These are phyloP conservation scores for Cebuella pygmaea DNA, from an alignment of 2,797 vertebrate genomes.

Conservation along the genomic window DNA sequence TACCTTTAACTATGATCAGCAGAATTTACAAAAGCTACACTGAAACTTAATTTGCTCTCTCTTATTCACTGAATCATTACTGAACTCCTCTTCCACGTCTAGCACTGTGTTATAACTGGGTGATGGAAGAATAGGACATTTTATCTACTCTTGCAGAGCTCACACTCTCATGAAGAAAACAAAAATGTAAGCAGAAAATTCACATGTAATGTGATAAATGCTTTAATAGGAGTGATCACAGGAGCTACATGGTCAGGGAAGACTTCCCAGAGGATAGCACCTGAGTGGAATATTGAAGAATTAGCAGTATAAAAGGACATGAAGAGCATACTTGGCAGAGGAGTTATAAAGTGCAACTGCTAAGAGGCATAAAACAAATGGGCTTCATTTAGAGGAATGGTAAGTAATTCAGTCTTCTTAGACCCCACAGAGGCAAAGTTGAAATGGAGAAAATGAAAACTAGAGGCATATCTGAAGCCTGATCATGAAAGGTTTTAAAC, in stretches of 20 bases:
- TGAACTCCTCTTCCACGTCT: neutral
- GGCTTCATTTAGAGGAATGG: neutral
- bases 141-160: neutral
- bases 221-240: neutral
- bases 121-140: neutral
- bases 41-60: neutral
- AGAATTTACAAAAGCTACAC: neutral
- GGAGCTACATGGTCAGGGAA: neutral
- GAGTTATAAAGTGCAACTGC: neutral
- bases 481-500: neutral
- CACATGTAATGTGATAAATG: neutral
- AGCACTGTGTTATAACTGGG: neutral
- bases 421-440: neutral
- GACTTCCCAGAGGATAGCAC: neutral
- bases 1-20: neutral
- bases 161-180: neutral
- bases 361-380: neutral
- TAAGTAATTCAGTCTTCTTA: neutral
- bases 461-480: too few species aligned
- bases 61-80: neutral
- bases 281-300: neutral
- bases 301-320: neutral
- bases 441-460: neutral
- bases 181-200: neutral
- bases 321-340: neutral